Evolutionary conservation across 2,888 invertebrate genomes (phyloP).

Genomic region (Thecocarcelia acutangulata): DNA sequence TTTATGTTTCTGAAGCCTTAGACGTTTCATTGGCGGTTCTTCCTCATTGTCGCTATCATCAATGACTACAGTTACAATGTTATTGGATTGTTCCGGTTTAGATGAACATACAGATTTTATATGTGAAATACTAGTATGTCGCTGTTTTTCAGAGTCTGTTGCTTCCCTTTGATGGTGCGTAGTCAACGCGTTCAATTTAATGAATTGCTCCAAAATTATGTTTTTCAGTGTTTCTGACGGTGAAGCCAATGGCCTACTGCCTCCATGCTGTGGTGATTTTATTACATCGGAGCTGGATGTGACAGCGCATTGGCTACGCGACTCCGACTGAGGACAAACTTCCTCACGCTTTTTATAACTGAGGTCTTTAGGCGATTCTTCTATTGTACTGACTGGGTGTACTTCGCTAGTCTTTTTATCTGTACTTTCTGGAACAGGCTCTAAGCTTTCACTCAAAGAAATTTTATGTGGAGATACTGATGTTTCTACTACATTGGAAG

Average conservation of each 20-base stretch:
- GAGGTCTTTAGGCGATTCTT: constrained; percentile 85
- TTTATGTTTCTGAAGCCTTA: constrained; percentile 55
- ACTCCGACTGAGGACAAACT: constrained; percentile 76
- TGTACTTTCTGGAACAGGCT: neutral
- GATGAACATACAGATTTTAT: constrained; percentile 82
- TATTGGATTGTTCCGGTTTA: constrained; percentile 72
- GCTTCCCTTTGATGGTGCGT: constrained; percentile 84
- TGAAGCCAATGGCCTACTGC: constrained; percentile 86
- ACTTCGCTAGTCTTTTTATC: constrained; percentile 10
- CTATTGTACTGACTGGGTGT: constrained; percentile 69
- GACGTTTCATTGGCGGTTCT: constrained; percentile 82
- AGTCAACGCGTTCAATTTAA: constrained; percentile 75
- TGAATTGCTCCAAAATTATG: constrained; percentile 77
- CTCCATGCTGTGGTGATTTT: constrained; percentile 88
- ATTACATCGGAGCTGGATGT: constrained; percentile 88
- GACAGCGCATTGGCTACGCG: constrained; percentile 83
- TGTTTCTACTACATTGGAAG: constrained; percentile 7
- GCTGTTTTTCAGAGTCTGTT: constrained; percentile 86
- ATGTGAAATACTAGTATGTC: constrained; percentile 84
- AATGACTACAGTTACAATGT: constrained; percentile 82
- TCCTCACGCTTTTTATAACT: constrained; percentile 83
- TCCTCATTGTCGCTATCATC: constrained; percentile 72
- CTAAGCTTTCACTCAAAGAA: constrained; percentile 10
- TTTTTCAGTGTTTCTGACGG: constrained; percentile 84
- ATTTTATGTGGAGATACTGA: constrained; percentile 12